Evolutionary conservation across 2,797 vertebrate genomes (phyloP).

Genomic region (Clangula hyemalis): DNA sequence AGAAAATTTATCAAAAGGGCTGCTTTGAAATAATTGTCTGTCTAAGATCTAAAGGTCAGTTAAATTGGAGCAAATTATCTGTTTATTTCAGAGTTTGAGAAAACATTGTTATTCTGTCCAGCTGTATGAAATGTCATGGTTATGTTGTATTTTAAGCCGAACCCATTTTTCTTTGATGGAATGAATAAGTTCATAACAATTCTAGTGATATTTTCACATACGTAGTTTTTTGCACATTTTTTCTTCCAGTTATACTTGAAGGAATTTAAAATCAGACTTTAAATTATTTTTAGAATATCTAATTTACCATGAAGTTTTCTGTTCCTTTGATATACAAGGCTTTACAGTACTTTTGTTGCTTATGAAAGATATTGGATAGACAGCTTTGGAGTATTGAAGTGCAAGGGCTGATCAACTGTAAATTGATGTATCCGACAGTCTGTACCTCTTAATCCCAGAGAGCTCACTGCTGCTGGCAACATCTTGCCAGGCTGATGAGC

Average conservation of each 20-base stretch:
- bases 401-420: background rate
- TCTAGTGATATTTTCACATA: background rate
- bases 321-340: background rate
- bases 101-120: background rate
- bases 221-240: background rate
- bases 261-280: background rate
- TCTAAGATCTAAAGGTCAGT: conserved; percentile 58
- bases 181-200: background rate
- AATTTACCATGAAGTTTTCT: background rate
- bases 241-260: background rate
- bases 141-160: background rate
- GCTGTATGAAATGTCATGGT: background rate
- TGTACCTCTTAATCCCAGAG: background rate
- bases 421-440: background rate
- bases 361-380: background rate
- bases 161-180: background rate
- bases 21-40: conserved; percentile 53
- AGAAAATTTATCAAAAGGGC: conserved; percentile 49
- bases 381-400: background rate
- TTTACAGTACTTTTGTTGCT: background rate
- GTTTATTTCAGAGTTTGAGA: conserved; percentile 24
- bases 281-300: background rate
- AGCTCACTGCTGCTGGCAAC: background rate
- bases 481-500: background rate
- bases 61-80: conserved; percentile 37